Base-by-base conservation (phyloP, 2,113 vertebrate species). In the Cebidichthys violaceus region DNA sequence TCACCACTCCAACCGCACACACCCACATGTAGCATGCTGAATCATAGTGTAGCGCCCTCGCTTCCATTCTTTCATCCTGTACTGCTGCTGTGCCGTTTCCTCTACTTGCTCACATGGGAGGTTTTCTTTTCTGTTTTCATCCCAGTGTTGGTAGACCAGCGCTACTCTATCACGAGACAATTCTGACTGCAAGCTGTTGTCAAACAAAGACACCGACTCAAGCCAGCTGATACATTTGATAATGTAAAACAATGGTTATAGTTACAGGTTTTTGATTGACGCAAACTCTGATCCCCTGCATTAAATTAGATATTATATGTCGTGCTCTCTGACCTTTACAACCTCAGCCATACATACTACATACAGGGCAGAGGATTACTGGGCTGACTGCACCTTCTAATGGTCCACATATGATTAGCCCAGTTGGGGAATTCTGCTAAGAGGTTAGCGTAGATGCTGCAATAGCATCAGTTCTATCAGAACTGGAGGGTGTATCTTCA, bases 1-100 rank as follows among this genome's bases (percentile, higher is more conserved):
- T 87, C 79, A 75, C 75, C 75, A 57, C 65, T 75, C 39, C 64
- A 52, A 15, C 11, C 75, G 41, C 45, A 60, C 1, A 79, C 52
- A 52, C 67, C 65, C 61, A 87, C 50, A 11, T 7, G 41, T 0
- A 27, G 27, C 11, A 41, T 78, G n/a, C 80, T 76, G 75, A 79
- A 64, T 70, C 76, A 82, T 7, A 47, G 18, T 15, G 39, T 18
- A n/a, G 52, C 14, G 27, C 59, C 31, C 9, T 54, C 22, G 17
- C 15, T 29, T 71, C 24, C 17, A 4, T 33, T 17, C 15, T 24
- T 72, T 22, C 18, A 6, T 22, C 33, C 33, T 64, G 61, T 18
- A 43, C 37, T 27, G 31, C 27, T 29, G 18, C 7, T 18, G 3
- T 43, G 14, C 13, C 27, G 39, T 66, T 24, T 41, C 13, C 37